phyloP scores from a whole-genome alignment of 2,797 vertebrate species.

The Typhlichthys subterraneus region DNA sequence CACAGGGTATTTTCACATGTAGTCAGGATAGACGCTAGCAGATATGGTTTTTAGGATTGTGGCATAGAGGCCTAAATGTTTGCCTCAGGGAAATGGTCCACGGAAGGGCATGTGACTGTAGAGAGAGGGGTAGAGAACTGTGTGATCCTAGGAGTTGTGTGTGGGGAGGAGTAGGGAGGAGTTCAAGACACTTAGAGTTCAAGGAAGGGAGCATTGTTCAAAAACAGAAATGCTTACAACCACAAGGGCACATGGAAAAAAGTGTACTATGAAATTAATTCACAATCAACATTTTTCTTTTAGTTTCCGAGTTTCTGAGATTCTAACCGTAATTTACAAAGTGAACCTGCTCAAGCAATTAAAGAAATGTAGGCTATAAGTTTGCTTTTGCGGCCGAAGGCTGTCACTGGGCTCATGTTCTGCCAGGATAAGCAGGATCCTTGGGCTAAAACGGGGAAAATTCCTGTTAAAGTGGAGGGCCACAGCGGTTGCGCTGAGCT shows the following conservation, averaged over 20 bases:
- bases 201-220: too few species aligned
- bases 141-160: too few species aligned
- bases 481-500: slow-evolving; percentile 64
- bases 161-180: too few species aligned
- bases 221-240: too few species aligned
- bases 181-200: too few species aligned
- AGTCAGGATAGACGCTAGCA: background rate
- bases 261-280: background rate
- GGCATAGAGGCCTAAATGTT: background rate
- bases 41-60: background rate
- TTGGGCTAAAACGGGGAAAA: slow-evolving; percentile 48
- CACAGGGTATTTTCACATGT: background rate
- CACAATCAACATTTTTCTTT: background rate
- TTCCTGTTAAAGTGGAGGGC: slow-evolving; percentile 67
- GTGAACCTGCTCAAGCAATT: slow-evolving; percentile 51
- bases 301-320: slow-evolving; percentile 7
- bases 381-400: slow-evolving; percentile 44
- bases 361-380: slow-evolving; percentile 46
- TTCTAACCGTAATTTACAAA: slow-evolving; percentile 8
- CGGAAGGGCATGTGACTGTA: too few species aligned
- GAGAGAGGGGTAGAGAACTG: background rate
- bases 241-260: too few species aligned
- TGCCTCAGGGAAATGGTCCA: too few species aligned
- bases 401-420: slow-evolving; percentile 62
- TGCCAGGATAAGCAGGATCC: slow-evolving; percentile 63